Evolutionary conservation across 2,888 invertebrate species (phyloP).

Genomic region (Dioctria rufipes): DNA sequence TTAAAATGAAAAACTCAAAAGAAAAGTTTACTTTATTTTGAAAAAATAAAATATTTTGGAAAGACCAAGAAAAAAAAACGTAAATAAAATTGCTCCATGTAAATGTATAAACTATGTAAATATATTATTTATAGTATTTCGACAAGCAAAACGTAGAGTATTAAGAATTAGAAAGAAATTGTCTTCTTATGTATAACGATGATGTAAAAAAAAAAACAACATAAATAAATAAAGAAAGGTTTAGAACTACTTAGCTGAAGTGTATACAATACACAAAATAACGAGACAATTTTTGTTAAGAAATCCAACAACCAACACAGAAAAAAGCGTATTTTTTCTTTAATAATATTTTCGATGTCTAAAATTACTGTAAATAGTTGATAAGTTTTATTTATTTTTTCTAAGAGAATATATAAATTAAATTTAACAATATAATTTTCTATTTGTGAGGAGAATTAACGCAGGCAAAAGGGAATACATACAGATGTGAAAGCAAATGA

Average conservation of each 20-base stretch:
- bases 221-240: background rate
- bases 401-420: slow-evolving; percentile 22
- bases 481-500: slow-evolving; percentile 1
- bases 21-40: too few relatives aligned
- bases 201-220: slow-evolving; percentile 37
- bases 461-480: too few relatives aligned
- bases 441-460: slow-evolving; percentile 3
- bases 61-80: slow-evolving; percentile 37
- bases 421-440: slow-evolving; percentile 54
- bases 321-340: slow-evolving; percentile 34
- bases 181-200: slow-evolving; percentile 4
- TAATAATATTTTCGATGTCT: slow-evolving; percentile 39
- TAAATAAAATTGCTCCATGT: slow-evolving; percentile 24
- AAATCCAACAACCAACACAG: slow-evolving; percentile 14
- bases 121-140: background rate
- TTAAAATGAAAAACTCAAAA: too few relatives aligned
- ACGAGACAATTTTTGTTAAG: slow-evolving; percentile 4
- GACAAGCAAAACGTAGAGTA: slow-evolving; percentile 8
- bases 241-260: too few relatives aligned
- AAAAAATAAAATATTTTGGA: slow-evolving; percentile 21
- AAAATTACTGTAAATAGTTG: slow-evolving; percentile 51
- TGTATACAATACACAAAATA: background rate
- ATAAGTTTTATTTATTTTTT: slow-evolving; percentile 54
- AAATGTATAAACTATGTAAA: slow-evolving; percentile 45
- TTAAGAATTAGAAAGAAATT: slow-evolving; percentile 17